Evolutionary conservation across 2,797 vertebrate genomes (phyloP).

Genomic region (Echiichthys vipera): DNA sequence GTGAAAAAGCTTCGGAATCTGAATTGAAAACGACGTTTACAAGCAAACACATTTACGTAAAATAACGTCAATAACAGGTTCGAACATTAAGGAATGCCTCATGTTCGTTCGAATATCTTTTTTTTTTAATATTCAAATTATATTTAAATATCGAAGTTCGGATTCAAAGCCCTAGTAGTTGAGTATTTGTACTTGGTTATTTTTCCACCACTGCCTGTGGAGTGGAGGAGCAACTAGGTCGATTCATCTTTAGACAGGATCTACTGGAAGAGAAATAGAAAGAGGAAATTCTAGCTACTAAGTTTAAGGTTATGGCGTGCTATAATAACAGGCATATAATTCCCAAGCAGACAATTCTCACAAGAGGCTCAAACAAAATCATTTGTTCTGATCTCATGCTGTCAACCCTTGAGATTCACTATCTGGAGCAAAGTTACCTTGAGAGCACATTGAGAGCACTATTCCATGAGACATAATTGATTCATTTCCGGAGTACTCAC

Average conservation of each 20-base stretch:
- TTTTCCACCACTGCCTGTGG: neutral
- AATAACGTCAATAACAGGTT: no score
- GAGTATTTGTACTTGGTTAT: neutral
- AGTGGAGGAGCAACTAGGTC: slow-evolving; percentile 6
- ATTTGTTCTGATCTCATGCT: slow-evolving; percentile 54
- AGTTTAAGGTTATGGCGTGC: slow-evolving; percentile 27
- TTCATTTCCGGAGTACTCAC: slow-evolving; percentile 71
- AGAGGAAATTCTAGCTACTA: slow-evolving; percentile 1
- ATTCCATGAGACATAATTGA: slow-evolving; percentile 75
- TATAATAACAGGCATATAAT: slow-evolving; percentile 51
- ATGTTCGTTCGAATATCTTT: no score
- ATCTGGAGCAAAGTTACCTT: slow-evolving; percentile 49
- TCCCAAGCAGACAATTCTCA: slow-evolving; percentile 34
- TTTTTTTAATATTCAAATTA: no score
- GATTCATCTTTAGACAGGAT: slow-evolving; percentile 14
- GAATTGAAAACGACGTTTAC: no score
- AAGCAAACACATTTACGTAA: no score
- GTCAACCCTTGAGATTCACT: slow-evolving; percentile 42
- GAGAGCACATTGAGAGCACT: slow-evolving; percentile 63
- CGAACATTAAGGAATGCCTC: no score
- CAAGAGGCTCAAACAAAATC: slow-evolving; percentile 37
- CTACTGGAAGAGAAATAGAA: neutral
- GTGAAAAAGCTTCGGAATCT: no score
- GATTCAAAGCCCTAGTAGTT: no score
- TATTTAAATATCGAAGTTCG: no score